Percentiles rank a stretch among this genome's conserved stretches.
phyloP scores from a whole-genome alignment of 1,140 invertebrate species.

The Cyphomyrmex costatus region DNA sequence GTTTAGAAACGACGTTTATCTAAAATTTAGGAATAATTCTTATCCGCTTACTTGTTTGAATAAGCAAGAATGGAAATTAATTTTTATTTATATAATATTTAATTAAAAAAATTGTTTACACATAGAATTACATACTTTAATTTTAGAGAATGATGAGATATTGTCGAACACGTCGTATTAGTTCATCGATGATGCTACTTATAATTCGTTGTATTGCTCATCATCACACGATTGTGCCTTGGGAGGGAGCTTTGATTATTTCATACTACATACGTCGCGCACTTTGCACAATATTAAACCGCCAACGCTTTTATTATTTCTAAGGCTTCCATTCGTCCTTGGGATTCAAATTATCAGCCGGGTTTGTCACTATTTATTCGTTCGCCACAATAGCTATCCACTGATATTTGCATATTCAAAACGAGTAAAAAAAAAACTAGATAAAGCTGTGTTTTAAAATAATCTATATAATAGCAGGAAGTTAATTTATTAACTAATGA shows the following conservation, averaged over 20 bases:
- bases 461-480: background rate
- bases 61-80: background rate
- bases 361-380: constrained; percentile 30
- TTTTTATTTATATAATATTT: background rate
- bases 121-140: background rate
- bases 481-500: background rate
- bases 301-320: constrained; percentile 66
- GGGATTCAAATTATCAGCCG: constrained; percentile 33
- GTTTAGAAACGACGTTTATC: background rate
- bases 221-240: constrained; percentile 22
- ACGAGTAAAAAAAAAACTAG: background rate
- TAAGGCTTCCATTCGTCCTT: constrained; percentile 57
- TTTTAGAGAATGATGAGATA: constrained; percentile 7
- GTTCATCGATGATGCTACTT: constrained; percentile 43
- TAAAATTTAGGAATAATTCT: background rate
- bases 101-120: background rate
- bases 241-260: constrained; percentile 55
- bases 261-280: constrained; percentile 29
- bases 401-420: constrained; percentile 16
- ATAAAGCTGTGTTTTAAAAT: background rate
- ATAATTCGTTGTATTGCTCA: constrained; percentile 29
- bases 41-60: background rate
- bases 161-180: constrained; percentile 1
- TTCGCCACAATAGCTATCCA: background rate
- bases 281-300: constrained; percentile 59